Evolutionary conservation across 2,113 vertebrate genomes (phyloP).

Genomic region (Chloebia gouldiae): DNA sequence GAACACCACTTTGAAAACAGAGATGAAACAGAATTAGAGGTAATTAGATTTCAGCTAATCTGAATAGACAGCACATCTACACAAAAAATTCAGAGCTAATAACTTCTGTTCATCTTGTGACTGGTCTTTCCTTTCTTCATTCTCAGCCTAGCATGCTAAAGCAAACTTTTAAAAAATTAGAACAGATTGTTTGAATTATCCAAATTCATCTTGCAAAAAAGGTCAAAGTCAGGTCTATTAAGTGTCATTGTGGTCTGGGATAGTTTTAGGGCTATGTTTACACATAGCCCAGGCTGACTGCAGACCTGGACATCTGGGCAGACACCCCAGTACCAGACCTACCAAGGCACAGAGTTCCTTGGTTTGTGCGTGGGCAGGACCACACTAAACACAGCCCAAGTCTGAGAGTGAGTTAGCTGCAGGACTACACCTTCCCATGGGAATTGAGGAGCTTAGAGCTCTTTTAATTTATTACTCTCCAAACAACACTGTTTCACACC

Average conservation of each 20-base stretch:
- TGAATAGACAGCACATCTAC: not conserved
- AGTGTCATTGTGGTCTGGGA: not conserved
- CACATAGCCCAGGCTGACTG: not conserved
- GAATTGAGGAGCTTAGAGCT: not conserved
- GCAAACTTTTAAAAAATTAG: not conserved
- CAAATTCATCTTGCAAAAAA: not conserved
- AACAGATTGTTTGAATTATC: not conserved
- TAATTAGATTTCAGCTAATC: conserved; percentile 2
- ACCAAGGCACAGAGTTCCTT: not conserved
- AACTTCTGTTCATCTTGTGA: not conserved
- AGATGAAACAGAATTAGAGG: not conserved
- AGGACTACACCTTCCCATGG: not conserved
- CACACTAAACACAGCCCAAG: not conserved
- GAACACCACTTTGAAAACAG: not conserved
- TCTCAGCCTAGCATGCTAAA: not conserved
- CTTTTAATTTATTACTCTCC: not conserved
- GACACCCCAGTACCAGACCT: fast-evolving
- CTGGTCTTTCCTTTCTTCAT: not conserved
- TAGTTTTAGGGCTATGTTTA: not conserved
- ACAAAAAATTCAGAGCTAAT: not conserved
- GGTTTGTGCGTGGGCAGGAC: not conserved
- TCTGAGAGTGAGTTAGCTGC: not conserved
- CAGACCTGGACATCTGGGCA: not conserved
- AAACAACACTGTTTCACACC: not conserved
- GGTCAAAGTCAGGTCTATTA: not conserved